phyloP scores from a whole-genome alignment of 2,113 vertebrate species.

The Climacteris rufus region DNA sequence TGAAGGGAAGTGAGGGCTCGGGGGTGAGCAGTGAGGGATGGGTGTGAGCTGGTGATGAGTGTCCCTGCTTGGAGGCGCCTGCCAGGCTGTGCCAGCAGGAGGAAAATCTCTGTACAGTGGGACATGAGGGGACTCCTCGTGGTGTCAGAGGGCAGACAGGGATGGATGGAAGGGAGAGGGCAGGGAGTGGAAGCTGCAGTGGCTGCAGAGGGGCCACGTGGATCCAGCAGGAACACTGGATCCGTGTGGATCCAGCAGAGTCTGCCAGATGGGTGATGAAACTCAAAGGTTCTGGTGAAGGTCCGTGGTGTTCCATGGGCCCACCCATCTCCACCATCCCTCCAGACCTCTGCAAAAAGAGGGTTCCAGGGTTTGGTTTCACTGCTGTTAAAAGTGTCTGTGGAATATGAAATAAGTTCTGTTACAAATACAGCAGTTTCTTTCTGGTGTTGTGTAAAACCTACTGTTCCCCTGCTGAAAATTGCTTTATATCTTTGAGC shows the following conservation, averaged over 20 bases:
- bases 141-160: background rate
- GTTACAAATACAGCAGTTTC: fast-evolving
- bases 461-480: background rate
- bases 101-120: background rate
- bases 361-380: fast-evolving
- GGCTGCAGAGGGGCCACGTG: no score
- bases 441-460: background rate
- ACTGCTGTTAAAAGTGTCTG: background rate
- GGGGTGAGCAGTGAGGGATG: background rate
- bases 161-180: background rate
- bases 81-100: background rate
- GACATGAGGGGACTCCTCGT: fast-evolving
- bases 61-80: background rate
- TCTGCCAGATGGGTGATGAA: no score
- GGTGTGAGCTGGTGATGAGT: fast-evolving
- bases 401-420: background rate
- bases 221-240: no score
- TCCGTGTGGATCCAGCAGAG: no score
- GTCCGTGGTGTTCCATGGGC: no score
- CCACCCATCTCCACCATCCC: fast-evolving
- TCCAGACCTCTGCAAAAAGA: fast-evolving
- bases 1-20: background rate
- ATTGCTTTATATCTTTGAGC: background rate
- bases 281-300: no score
- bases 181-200: no score